Conservation (phyloP, 2,797 vertebrate genomes). For the Sebastes hubbsi region DNA sequence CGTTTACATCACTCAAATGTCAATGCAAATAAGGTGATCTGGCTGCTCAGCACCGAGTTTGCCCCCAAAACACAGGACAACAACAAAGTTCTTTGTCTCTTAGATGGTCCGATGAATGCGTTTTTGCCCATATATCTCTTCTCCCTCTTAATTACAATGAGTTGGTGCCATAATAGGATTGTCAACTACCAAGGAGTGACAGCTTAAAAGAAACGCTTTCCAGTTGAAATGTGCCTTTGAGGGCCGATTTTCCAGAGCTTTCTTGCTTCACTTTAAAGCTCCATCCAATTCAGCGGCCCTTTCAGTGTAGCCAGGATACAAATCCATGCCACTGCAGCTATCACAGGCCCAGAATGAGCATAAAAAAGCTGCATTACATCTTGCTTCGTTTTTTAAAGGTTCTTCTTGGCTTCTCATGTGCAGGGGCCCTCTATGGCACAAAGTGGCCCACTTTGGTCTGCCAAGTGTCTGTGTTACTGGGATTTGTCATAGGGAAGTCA, state of each 20-base stretch:
- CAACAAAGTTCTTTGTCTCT: slow-evolving; percentile 73
- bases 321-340: slow-evolving; percentile 85
- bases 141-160: slow-evolving; percentile 85
- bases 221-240: slow-evolving; percentile 87
- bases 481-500: slow-evolving; percentile 83
- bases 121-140: slow-evolving; percentile 75
- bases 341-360: slow-evolving; percentile 84
- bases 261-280: slow-evolving; percentile 87
- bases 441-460: slow-evolving; percentile 73
- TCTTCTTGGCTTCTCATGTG: slow-evolving; percentile 74
- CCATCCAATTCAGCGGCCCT: slow-evolving; percentile 84
- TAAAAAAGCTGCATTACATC: slow-evolving; percentile 85
- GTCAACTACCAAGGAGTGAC: slow-evolving; percentile 82
- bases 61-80: slow-evolving; percentile 62
- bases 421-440: slow-evolving; percentile 64
- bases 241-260: slow-evolving; percentile 87
- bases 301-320: slow-evolving; percentile 88
- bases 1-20: slow-evolving; percentile 78
- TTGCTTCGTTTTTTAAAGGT: slow-evolving; percentile 78
- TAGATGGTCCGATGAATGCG: slow-evolving; percentile 70
- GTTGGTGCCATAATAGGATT: slow-evolving; percentile 87
- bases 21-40: slow-evolving; percentile 75
- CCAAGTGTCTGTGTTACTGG: slow-evolving; percentile 80
- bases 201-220: slow-evolving; percentile 86
- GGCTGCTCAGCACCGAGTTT: slow-evolving; percentile 58